A percentile compares a stretch with the other conserved stretches of the same genome.
These are phyloP conservation scores for Dryococelus australis DNA, from an alignment of 2,888 invertebrate genomes.

Conservation along the genomic window DNA sequence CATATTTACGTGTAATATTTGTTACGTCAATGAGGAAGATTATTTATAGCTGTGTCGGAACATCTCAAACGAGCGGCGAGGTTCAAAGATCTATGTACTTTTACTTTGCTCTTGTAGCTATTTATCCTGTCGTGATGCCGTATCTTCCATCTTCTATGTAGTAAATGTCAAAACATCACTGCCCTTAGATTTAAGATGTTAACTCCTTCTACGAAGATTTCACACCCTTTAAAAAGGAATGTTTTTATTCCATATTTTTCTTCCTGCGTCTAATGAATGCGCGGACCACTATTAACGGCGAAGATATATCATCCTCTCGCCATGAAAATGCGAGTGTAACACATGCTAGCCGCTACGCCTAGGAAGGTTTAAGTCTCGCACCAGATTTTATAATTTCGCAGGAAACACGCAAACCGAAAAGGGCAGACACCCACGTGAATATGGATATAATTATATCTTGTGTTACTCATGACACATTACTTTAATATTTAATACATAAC, in stretches of 20 bases:
- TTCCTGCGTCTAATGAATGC: background rate
- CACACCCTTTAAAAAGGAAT: conserved; percentile 16
- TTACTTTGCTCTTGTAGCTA: conserved; percentile 16
- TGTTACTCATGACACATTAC: too few species aligned
- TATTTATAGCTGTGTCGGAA: conserved; percentile 16
- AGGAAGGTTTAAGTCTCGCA: too few species aligned
- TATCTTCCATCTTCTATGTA: conserved; percentile 16
- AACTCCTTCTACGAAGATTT: conserved; percentile 2
- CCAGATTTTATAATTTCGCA: too few species aligned
- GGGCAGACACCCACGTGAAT: too few species aligned
- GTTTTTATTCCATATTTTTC: conserved; percentile 1
- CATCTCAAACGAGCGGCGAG: conserved; percentile 9
- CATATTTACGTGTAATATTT: conserved; percentile 16
- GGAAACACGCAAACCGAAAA: too few species aligned
- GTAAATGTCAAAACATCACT: conserved; percentile 16
- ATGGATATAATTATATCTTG: too few species aligned
- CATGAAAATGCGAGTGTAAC: background rate
- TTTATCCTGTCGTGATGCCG: background rate
- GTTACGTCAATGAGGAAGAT: conserved; percentile 16
- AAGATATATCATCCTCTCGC: background rate
- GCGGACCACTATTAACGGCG: background rate
- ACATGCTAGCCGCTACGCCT: background rate
- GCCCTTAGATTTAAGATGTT: conserved; percentile 16
- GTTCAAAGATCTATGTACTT: background rate
- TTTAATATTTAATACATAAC: too few species aligned